These are phyloP conservation scores for Capricornis sumatraensis DNA, from an alignment of 2,113 vertebrate genomes.

Conservation along the genomic window DNA sequence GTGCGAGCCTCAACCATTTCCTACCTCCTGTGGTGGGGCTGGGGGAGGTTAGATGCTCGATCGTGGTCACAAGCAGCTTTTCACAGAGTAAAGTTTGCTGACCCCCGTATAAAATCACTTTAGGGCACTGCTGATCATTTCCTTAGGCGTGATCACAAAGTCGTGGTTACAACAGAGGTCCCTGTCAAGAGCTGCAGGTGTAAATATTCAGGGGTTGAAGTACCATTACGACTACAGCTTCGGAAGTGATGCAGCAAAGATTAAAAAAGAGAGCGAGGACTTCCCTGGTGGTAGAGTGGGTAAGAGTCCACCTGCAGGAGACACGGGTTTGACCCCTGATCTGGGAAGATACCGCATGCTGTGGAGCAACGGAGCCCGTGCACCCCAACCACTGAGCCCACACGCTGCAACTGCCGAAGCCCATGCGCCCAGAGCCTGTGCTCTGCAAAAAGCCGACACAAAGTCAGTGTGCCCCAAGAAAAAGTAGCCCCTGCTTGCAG, in stretches of 20 bases:
- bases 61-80: background rate
- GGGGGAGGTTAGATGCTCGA: background rate
- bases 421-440: background rate
- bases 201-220: background rate
- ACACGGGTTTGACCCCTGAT: fast-evolving
- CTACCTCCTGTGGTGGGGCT: background rate
- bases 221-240: background rate
- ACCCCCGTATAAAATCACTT: background rate
- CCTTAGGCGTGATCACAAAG: background rate
- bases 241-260: background rate
- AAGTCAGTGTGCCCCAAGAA: background rate
- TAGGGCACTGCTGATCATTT: background rate
- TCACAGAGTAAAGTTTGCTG: background rate
- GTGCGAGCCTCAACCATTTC: background rate
- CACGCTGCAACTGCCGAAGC: background rate
- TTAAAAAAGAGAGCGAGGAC: background rate
- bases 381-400: background rate
- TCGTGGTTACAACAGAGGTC: background rate
- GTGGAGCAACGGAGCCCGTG: background rate
- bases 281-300: background rate
- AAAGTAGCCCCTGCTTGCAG: background rate
- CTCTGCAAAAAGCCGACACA: background rate
- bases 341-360: background rate
- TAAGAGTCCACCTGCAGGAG: background rate
- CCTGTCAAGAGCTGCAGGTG: background rate